Evolutionary conservation across 2,113 vertebrate species (phyloP).

Genomic region (Amblyopsis rosae): DNA sequence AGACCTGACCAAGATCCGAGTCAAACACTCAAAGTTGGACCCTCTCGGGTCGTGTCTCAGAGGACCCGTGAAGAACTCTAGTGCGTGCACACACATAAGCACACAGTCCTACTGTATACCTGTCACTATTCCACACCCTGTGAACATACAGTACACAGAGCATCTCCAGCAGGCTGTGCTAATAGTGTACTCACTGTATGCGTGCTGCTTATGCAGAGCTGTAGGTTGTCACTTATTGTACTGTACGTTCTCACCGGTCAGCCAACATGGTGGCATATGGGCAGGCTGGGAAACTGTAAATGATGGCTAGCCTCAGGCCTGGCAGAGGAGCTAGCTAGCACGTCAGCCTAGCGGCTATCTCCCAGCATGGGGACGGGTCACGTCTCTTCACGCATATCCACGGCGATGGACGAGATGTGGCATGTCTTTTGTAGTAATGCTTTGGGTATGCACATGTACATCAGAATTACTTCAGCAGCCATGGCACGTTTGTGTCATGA

Average conservation of each 20-base stretch:
- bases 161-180: conserved; percentile 29
- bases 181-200: conserved; percentile 11
- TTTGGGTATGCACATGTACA: conserved; percentile 49
- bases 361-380: conserved; percentile 19
- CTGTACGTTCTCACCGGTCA: no score
- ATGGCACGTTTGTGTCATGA: conserved; percentile 57
- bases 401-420: conserved; percentile 44
- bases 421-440: conserved; percentile 32
- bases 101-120: conserved; percentile 48
- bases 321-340: conserved; percentile 32
- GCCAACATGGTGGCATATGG: no score
- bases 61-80: not conserved
- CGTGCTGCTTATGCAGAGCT: conserved; percentile 6
- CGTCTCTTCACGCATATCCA: conserved; percentile 16
- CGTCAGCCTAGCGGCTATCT: conserved; percentile 36
- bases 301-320: conserved; percentile 43
- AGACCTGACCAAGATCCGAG: no score
- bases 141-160: conserved; percentile 29
- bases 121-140: conserved; percentile 42
- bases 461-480: conserved; percentile 33
- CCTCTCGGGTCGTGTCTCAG: no score
- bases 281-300: conserved; percentile 27
- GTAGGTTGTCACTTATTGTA: conserved; percentile 13
- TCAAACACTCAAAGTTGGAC: no score
- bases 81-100: conserved; percentile 43